Percentiles rank a stretch among this genome's conserved stretches.
Evolutionary conservation across 37 sponge, comb jelly and placozoan genomes (phyloP).

Genomic region (Cladorhizidae sp.): DNA sequence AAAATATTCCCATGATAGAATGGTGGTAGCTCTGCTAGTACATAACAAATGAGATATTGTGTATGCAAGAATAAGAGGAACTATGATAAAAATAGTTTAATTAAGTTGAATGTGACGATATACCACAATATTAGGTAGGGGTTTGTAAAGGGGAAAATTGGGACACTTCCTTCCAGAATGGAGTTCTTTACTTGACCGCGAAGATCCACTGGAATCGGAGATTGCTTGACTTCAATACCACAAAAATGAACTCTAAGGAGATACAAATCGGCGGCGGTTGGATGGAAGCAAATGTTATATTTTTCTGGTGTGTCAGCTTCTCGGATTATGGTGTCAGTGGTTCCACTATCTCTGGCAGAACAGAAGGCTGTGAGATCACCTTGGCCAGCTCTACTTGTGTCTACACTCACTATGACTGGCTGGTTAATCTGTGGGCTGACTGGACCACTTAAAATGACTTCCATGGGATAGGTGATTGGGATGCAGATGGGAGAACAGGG

Average conservation of each 20-base stretch:
- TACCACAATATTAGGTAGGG: constrained; percentile 42
- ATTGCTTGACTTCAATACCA: constrained; percentile 34
- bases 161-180: constrained; percentile 7
- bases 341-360: constrained; percentile 25
- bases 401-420: constrained; percentile 1
- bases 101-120: too few species aligned
- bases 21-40: too few species aligned
- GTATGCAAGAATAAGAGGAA: too few species aligned
- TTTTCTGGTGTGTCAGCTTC: constrained; percentile 12
- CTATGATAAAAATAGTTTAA: too few species aligned
- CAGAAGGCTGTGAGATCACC: constrained; percentile 42
- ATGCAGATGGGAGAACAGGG: constrained; percentile 54
- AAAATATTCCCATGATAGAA: too few species aligned
- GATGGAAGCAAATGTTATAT: constrained; percentile 30
- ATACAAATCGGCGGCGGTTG: constrained; percentile 37
- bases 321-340: constrained; percentile 20
- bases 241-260: constrained; percentile 32
- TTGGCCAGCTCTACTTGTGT: constrained; percentile 46
- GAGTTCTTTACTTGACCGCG: constrained; percentile 4
- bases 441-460: constrained; percentile 3
- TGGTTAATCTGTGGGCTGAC: background rate
- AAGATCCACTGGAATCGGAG: constrained; percentile 55
- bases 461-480: constrained; percentile 25
- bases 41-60: too few species aligned
- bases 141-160: background rate